phyloP scores from a whole-genome alignment of 2,797 vertebrate species.

The Distichodus sexfasciatus region DNA sequence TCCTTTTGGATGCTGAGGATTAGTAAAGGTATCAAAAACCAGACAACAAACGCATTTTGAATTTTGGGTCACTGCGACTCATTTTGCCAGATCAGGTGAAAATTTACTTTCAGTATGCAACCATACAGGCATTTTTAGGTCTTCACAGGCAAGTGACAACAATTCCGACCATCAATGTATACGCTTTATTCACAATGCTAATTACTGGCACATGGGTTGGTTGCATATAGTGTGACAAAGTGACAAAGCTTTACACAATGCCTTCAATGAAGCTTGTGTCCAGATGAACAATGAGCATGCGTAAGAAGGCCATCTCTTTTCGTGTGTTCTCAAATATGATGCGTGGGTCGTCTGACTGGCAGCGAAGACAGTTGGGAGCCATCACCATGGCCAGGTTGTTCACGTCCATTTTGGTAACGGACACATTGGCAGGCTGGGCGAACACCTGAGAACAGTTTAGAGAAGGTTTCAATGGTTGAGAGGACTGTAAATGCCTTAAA shows the following conservation, averaged over 20 bases:
- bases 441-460: constrained; percentile 75
- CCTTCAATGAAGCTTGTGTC: constrained; percentile 86
- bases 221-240: not conserved
- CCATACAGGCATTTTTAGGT: not conserved
- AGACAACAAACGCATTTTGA: no score
- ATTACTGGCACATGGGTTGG: not conserved
- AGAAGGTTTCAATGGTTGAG: not conserved
- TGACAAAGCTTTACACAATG: constrained; percentile 68
- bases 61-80: no score
- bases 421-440: constrained; percentile 86
- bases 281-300: constrained; percentile 89
- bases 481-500: no score
- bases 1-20: no score
- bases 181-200: no score
- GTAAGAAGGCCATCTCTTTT: constrained; percentile 91
- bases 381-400: constrained; percentile 96
- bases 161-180: no score
- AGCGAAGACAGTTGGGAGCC: constrained; percentile 91
- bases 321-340: constrained; percentile 91
- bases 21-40: no score
- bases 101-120: no score
- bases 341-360: constrained; percentile 86
- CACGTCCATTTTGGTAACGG: constrained; percentile 92
- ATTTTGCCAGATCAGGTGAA: no score
- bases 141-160: no score